These are phyloP conservation scores for Psylliodes chrysocephalus DNA, from an alignment of 2,888 invertebrate genomes.

Conservation along the genomic window DNA sequence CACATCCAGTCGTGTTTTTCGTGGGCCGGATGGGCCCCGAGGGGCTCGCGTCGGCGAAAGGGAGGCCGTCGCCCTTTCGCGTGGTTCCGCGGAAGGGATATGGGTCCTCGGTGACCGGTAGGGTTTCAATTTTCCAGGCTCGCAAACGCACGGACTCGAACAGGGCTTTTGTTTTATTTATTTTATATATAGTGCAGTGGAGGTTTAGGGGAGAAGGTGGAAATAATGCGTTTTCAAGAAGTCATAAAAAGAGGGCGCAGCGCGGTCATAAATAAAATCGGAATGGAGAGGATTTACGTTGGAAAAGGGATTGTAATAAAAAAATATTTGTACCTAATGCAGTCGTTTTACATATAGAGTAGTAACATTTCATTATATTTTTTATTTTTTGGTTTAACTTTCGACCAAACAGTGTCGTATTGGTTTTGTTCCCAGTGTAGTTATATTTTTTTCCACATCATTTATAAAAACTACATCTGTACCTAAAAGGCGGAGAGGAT, in stretches of 20 bases:
- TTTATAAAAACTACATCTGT: too few relatives aligned
- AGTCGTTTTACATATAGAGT: too few relatives aligned
- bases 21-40: conserved; percentile 27
- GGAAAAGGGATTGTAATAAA: not conserved
- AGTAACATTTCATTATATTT: too few relatives aligned
- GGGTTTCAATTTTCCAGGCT: conserved; percentile 38
- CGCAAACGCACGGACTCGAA: not conserved
- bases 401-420: too few relatives aligned
- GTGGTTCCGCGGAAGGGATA: conserved; percentile 20
- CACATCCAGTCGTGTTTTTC: conserved; percentile 20
- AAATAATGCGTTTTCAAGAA: conserved; percentile 10
- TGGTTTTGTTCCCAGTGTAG: too few relatives aligned
- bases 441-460: too few relatives aligned
- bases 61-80: not conserved
- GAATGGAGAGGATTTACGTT: not conserved
- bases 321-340: too few relatives aligned
- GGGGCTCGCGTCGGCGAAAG: conserved; percentile 5
- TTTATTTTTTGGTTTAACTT: too few relatives aligned
- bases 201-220: not conserved
- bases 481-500: too few relatives aligned
- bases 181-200: conserved; percentile 3
- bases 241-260: not conserved
- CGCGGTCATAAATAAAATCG: not conserved
- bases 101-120: conserved; percentile 38
- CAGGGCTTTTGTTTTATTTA: conserved; percentile 10